Evolutionary conservation across 1,140 invertebrate species (phyloP).

Genomic region (Drosophila nikananu): DNA sequence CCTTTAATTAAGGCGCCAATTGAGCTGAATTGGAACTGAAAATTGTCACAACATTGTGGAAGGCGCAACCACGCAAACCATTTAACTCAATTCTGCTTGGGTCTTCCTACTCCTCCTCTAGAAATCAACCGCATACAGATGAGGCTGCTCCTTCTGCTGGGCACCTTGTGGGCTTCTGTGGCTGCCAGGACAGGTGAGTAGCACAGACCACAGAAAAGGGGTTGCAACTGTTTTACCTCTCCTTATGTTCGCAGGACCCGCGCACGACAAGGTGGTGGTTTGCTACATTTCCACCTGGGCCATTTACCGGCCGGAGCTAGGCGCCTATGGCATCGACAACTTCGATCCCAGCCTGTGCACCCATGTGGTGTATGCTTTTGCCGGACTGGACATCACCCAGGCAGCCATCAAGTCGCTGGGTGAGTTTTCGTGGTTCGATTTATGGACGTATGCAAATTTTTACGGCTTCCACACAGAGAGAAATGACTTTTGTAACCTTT

Average conservation of each 20-base stretch:
- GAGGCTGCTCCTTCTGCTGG: constrained; percentile 42
- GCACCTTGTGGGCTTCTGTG: constrained; percentile 73
- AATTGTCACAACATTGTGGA: constrained; percentile 32
- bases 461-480: background rate
- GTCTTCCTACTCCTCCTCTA: background rate
- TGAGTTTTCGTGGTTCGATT: constrained; percentile 65
- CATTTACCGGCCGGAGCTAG: constrained; percentile 88
- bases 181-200: constrained; percentile 65
- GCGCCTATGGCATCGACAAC: constrained; percentile 89
- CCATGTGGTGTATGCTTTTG: constrained; percentile 95
- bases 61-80: constrained; percentile 44
- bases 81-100: constrained; percentile 43
- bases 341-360: constrained; percentile 93
- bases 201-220: constrained; percentile 38
- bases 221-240: constrained; percentile 28
- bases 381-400: constrained; percentile 89
- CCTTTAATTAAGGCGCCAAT: constrained; percentile 58
- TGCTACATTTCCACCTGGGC: constrained; percentile 94
- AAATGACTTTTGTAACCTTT: background rate
- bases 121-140: constrained; percentile 18
- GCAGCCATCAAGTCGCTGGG: constrained; percentile 89
- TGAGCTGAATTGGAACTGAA: constrained; percentile 68
- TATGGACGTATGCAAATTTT: constrained; percentile 39
- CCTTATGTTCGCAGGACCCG: constrained; percentile 81
- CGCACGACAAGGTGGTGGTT: constrained; percentile 89